Percentiles rank a stretch among this genome's conserved stretches.
Evolutionary conservation across 2,113 vertebrate genomes (phyloP).

Genomic region (Illadopsis cleaveri): DNA sequence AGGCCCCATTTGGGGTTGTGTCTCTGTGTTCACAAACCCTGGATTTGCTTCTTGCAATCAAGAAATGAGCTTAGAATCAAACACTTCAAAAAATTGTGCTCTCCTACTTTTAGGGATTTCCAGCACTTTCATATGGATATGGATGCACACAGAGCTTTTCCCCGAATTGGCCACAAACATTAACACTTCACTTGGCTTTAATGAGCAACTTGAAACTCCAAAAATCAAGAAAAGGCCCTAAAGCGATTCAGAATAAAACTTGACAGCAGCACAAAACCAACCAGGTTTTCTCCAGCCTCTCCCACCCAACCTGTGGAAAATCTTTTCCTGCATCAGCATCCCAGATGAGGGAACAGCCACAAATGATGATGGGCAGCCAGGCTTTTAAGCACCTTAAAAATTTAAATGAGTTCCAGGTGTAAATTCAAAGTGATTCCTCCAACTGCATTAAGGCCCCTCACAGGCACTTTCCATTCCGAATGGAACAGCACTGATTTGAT

Average conservation of each 20-base stretch:
- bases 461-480: neutral
- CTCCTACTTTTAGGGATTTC: neutral
- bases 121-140: neutral
- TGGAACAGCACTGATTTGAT: neutral
- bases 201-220: neutral
- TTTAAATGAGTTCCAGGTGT: conserved; percentile 31
- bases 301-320: neutral
- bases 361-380: neutral
- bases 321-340: neutral
- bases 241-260: neutral
- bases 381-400: conserved; percentile 51
- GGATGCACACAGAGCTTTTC: neutral
- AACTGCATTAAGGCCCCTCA: neutral
- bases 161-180: neutral
- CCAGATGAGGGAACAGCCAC: neutral
- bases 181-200: neutral
- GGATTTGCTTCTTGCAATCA: neutral
- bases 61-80: neutral
- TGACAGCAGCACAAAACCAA: neutral
- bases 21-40: neutral
- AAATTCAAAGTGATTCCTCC: neutral
- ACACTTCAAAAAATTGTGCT: neutral
- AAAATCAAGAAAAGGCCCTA: neutral
- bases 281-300: neutral
- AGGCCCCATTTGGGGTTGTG: neutral